Conservation (phyloP, 2,888 invertebrate genomes). For the Pediacus dermestoides region DNA sequence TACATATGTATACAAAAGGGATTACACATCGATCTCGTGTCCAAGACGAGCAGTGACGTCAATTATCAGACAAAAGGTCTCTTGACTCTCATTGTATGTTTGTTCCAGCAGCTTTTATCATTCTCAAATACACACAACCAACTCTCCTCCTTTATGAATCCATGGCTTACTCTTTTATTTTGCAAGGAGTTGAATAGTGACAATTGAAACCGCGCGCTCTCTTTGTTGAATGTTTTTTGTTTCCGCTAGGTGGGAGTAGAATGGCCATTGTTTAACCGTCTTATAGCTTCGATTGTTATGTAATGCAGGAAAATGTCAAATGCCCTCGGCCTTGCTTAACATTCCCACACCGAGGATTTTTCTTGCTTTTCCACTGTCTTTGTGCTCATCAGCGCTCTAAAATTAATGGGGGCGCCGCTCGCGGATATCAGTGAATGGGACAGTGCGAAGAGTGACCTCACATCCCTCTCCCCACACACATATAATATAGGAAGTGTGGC, state of each 20-base stretch:
- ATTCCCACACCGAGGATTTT: no score
- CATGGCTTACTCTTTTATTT: constrained; percentile 44
- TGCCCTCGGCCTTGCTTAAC: constrained; percentile 33
- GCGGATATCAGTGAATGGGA: no score
- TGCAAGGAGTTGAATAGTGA: constrained; percentile 45
- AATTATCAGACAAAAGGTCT: constrained; percentile 44
- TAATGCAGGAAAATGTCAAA: constrained; percentile 44
- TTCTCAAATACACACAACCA: constrained; percentile 41
- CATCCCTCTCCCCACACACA: no score
- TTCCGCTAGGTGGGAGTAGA: constrained; percentile 45
- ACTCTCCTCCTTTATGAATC: constrained; percentile 42
- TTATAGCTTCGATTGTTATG: constrained; percentile 45
- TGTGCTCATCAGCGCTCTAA: no score
- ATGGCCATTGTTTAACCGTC: constrained; percentile 47
- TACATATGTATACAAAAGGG: constrained; percentile 24
- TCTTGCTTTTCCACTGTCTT: no score
- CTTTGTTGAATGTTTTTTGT: constrained; percentile 47
- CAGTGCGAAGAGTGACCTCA: no score
- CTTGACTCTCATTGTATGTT: constrained; percentile 47
- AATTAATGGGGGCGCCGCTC: no score
- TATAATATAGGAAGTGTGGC: constrained; percentile 6
- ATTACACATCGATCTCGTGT: constrained; percentile 38
- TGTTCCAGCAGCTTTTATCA: constrained; percentile 47
- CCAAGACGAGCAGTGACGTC: constrained; percentile 40
- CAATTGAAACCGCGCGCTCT: constrained; percentile 46